A percentile compares a stretch with the other conserved stretches of the same genome.
Conservation (phyloP, 2,888 invertebrate genomes). For the Agapostemon virescens region DNA sequence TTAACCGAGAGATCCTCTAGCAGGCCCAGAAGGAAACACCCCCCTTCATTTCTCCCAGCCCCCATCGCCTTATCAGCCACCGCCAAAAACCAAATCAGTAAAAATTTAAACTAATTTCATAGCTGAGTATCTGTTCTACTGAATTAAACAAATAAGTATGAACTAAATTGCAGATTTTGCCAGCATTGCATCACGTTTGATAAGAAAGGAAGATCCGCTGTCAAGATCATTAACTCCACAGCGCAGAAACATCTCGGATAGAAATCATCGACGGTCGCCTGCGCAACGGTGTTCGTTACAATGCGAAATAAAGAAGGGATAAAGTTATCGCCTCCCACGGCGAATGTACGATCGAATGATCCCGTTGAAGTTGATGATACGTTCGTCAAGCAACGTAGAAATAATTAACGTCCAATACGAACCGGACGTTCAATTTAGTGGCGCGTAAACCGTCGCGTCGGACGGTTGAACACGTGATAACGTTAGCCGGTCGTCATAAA, state of each 20-base stretch:
- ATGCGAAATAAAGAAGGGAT: background rate
- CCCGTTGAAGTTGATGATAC: background rate
- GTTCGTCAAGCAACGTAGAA: background rate
- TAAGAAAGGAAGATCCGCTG: too few relatives aligned
- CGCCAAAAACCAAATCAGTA: too few relatives aligned
- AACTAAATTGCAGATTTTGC: too few relatives aligned
- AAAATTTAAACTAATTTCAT: too few relatives aligned
- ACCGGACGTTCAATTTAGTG: constrained; percentile 11
- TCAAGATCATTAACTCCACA: background rate
- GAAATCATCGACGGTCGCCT: background rate
- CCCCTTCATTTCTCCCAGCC: too few relatives aligned
- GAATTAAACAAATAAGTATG: background rate
- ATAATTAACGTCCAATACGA: background rate
- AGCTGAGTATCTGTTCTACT: background rate
- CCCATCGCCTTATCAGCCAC: too few relatives aligned
- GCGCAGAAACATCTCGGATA: background rate
- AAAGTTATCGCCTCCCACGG: background rate
- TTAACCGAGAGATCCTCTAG: too few relatives aligned
- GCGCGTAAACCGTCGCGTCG: background rate
- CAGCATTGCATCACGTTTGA: too few relatives aligned
- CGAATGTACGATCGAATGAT: background rate
- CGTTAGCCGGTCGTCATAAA: constrained; percentile 36
- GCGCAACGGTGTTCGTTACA: background rate
- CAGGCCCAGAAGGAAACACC: too few relatives aligned
- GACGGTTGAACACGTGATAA: constrained; percentile 13